These are phyloP conservation scores for Buphagus erythrorhynchus DNA, from an alignment of 2,797 vertebrate species.

Conservation along the genomic window DNA sequence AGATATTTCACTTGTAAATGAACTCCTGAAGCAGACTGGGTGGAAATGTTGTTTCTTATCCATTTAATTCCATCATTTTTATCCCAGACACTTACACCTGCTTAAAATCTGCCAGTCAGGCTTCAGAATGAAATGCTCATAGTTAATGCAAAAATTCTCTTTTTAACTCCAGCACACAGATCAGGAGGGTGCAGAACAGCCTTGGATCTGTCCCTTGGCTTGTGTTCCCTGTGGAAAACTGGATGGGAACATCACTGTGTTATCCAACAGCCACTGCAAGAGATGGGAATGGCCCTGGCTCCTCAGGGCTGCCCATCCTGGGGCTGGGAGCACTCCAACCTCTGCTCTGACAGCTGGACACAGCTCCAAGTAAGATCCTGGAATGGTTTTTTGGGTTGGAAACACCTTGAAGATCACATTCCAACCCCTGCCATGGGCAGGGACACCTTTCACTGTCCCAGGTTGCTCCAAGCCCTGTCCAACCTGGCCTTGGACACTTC, in stretches of 20 bases:
- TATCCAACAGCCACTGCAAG: accelerated
- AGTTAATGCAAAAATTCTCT: background rate
- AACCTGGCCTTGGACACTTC: accelerated
- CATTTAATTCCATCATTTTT: background rate
- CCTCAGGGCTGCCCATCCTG: background rate
- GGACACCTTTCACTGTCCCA: accelerated
- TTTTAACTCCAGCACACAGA: background rate
- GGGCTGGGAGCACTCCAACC: background rate
- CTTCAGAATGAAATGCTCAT: background rate
- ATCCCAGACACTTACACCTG: background rate
- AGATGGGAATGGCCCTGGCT: background rate
- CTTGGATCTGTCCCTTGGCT: background rate
- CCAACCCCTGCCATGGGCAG: accelerated
- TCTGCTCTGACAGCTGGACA: background rate
- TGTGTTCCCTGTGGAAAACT: accelerated
- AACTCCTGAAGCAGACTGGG: background rate
- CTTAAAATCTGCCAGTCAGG: background rate
- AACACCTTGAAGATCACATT: background rate
- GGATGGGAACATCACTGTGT: accelerated
- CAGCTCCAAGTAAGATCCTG: background rate
- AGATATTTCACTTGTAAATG: background rate
- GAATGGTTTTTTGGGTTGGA: background rate
- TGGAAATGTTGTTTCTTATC: background rate
- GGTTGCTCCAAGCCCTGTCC: accelerated
- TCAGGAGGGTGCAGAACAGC: background rate